Evolutionary conservation across 2,113 vertebrate genomes (phyloP).

Genomic region (Jaculus jaculus): DNA sequence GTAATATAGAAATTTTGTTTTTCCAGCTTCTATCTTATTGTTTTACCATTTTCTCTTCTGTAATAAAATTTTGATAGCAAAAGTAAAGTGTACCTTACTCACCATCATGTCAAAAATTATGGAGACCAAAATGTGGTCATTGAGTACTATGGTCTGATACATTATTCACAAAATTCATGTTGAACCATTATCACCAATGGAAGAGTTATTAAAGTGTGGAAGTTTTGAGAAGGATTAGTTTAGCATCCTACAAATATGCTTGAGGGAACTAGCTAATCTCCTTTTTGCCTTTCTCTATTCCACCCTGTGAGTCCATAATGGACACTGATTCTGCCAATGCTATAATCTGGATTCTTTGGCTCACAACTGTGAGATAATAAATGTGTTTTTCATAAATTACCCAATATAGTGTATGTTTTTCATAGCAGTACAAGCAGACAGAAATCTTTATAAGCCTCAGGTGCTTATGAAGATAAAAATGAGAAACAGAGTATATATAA

Average conservation of each 20-base stretch:
- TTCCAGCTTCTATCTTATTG: neutral
- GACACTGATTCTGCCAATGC: neutral
- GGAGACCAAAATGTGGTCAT: neutral
- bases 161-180: neutral
- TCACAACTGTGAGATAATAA: neutral
- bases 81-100: neutral
- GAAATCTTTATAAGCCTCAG: neutral
- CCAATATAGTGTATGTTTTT: neutral
- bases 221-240: neutral
- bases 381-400: neutral
- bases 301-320: neutral
- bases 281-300: neutral
- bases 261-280: neutral
- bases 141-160: neutral
- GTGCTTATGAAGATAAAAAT: neutral
- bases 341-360: neutral
- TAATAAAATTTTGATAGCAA: neutral
- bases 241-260: neutral
- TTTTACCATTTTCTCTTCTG: neutral
- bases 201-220: neutral
- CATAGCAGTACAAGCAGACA: neutral
- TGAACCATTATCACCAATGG: neutral
- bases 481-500: neutral
- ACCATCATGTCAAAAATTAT: neutral
- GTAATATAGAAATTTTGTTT: neutral